Percentiles rank a stretch among this genome's conserved stretches.
Conservation (phyloP, 2,888 invertebrate genomes). For the Agrenia bidenticulata region DNA sequence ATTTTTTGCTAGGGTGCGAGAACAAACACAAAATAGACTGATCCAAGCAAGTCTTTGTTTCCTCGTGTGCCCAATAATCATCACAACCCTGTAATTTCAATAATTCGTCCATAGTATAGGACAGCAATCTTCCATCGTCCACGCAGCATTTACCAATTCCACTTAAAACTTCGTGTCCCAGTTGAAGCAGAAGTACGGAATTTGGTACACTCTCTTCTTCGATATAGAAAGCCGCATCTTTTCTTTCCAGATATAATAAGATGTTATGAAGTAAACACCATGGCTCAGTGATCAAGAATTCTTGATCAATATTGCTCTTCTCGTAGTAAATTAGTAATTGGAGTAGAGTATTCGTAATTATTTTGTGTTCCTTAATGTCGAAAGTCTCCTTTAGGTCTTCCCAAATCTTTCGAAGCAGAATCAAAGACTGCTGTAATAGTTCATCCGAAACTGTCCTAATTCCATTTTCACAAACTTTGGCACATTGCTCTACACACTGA, state of each 20-base stretch:
- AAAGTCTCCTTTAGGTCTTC: constrained; percentile 22
- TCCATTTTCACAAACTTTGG: constrained; percentile 27
- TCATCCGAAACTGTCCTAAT: constrained; percentile 21
- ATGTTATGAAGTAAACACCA: constrained; percentile 50
- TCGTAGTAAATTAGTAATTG: constrained; percentile 43
- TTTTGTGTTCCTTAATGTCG: constrained; percentile 31
- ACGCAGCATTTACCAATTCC: constrained; percentile 46
- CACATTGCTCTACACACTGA: constrained; percentile 42
- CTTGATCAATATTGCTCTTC: constrained; percentile 13
- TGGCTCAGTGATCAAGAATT: constrained; percentile 30
- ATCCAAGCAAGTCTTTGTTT: constrained; percentile 76
- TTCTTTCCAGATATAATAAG: constrained; percentile 39
- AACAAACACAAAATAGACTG: constrained; percentile 84
- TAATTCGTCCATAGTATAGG: constrained; percentile 73
- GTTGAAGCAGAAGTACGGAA: constrained; percentile 47
- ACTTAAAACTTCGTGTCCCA: constrained; percentile 50
- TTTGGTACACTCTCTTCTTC: constrained; percentile 50
- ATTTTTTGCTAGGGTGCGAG: constrained; percentile 73
- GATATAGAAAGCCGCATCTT: constrained; percentile 45
- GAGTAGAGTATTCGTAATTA: constrained; percentile 31
- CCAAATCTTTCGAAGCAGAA: constrained; percentile 41
- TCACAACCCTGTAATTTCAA: constrained; percentile 60
- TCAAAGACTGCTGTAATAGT: constrained; percentile 25
- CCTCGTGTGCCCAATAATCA: constrained; percentile 66
- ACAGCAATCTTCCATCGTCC: constrained; percentile 72